Conservation (phyloP, 1,140 invertebrate genomes). For the Cyrtorhinus lividipennis region DNA sequence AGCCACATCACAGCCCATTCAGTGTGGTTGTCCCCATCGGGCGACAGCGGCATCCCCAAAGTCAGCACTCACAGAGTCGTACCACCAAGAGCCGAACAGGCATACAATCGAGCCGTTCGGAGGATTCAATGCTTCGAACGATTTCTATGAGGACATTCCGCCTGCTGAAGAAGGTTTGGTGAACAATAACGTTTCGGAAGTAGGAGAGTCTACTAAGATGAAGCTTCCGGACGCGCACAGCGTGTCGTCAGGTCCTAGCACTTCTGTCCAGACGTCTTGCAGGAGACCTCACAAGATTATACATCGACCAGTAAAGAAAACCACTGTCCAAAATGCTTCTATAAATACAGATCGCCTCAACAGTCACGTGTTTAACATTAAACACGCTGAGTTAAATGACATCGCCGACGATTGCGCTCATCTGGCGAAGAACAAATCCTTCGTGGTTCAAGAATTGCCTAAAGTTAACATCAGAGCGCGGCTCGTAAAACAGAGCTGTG, state of each 20-base stretch:
- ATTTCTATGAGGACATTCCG: too few species aligned
- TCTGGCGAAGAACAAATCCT: not conserved
- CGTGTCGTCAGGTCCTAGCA: not conserved
- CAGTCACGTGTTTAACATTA: not conserved
- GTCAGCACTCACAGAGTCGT: not conserved
- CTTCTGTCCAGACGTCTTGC: not conserved
- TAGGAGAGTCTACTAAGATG: too few species aligned
- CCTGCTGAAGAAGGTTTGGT: too few species aligned
- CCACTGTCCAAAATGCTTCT: not conserved
- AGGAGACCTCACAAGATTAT: not conserved
- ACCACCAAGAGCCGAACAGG: not conserved
- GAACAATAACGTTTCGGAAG: too few species aligned
- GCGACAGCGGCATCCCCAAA: not conserved
- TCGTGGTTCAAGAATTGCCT: conserved; percentile 13
- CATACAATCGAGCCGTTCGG: not conserved
- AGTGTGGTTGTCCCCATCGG: not conserved
- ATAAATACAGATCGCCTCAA: not conserved
- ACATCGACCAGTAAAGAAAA: not conserved
- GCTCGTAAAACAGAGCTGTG: conserved; percentile 12
- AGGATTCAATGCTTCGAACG: too few species aligned
- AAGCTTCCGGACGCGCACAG: not conserved
- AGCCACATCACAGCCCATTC: not conserved
- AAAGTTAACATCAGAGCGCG: conserved; percentile 9
- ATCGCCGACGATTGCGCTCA: not conserved
- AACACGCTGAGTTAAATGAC: not conserved